Evolutionary conservation across 92 coral and sea anemone genomes (phyloP).

Genomic region (Heteractis magnifica): DNA sequence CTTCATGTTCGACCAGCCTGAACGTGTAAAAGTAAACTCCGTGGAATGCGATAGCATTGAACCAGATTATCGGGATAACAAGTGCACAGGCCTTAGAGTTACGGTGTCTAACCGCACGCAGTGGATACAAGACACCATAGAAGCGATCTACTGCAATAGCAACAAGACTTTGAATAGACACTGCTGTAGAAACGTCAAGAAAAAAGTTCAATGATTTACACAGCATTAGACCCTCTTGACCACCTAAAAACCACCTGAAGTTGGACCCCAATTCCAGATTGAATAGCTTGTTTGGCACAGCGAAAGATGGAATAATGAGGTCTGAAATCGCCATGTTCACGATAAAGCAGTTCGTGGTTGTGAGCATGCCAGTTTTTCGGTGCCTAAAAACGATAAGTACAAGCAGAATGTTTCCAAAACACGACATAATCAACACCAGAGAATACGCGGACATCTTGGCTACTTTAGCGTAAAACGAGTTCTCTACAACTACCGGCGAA

Average conservation of each 20-base stretch:
- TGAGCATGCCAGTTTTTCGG: slow-evolving; percentile 36
- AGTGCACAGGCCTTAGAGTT: slow-evolving; percentile 19
- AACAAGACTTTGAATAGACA: slow-evolving; percentile 36
- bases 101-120: slow-evolving; percentile 29
- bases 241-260: slow-evolving; percentile 29
- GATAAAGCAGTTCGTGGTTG: slow-evolving; percentile 44
- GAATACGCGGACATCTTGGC: slow-evolving; percentile 24
- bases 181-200: slow-evolving; percentile 47
- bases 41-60: slow-evolving; percentile 29
- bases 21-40: slow-evolving; percentile 38
- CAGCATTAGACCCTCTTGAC: slow-evolving; percentile 17
- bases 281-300: slow-evolving; percentile 34
- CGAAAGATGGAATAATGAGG: slow-evolving; percentile 35
- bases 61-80: slow-evolving; percentile 31
- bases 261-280: slow-evolving; percentile 18
- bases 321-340: slow-evolving; percentile 45
- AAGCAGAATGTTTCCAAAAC: slow-evolving; percentile 22
- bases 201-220: slow-evolving; percentile 37
- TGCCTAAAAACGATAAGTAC: slow-evolving; percentile 26
- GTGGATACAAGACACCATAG: slow-evolving; percentile 33
- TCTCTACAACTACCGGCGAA: slow-evolving; percentile 23
- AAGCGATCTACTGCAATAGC: slow-evolving; percentile 37
- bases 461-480: slow-evolving; percentile 25
- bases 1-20: slow-evolving; percentile 2
- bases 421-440: slow-evolving; percentile 11